These are phyloP conservation scores for Cartodere bifasciata DNA, from an alignment of 2,888 invertebrate genomes.

Conservation along the genomic window DNA sequence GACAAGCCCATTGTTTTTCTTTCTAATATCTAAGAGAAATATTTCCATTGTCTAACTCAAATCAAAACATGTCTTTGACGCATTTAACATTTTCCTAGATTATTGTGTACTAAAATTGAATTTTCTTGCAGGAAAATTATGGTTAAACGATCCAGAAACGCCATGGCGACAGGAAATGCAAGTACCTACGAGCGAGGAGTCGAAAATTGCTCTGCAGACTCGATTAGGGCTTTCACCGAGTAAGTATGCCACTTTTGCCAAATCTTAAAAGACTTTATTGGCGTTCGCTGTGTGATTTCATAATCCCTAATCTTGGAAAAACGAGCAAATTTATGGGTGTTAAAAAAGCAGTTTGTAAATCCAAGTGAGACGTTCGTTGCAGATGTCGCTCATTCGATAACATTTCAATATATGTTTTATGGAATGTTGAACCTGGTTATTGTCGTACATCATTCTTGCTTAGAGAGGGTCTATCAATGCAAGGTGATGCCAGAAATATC, in stretches of 20 bases:
- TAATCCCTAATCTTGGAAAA: no score
- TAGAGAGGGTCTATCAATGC: constrained; percentile 34
- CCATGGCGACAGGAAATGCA: constrained; percentile 36
- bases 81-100: no score
- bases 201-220: constrained; percentile 35
- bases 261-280: no score
- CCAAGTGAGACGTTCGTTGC: no score
- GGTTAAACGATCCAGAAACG: constrained; percentile 36
- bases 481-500: constrained; percentile 35
- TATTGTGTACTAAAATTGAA: constrained; percentile 12
- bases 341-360: no score
- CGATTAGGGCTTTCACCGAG: constrained; percentile 35
- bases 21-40: constrained; percentile 7
- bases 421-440: constrained; percentile 33
- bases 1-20: not conserved
- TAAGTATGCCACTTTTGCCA: no score
- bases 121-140: constrained; percentile 36
- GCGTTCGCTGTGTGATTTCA: no score
- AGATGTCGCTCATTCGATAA: constrained; percentile 27
- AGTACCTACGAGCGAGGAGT: constrained; percentile 33
- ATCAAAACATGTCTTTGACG: no score
- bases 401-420: constrained; percentile 36
- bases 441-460: constrained; percentile 36
- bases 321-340: no score
- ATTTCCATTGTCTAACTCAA: no score